phyloP scores from a whole-genome alignment of 1,140 invertebrate species.

The Ostrea denselamellosa region DNA sequence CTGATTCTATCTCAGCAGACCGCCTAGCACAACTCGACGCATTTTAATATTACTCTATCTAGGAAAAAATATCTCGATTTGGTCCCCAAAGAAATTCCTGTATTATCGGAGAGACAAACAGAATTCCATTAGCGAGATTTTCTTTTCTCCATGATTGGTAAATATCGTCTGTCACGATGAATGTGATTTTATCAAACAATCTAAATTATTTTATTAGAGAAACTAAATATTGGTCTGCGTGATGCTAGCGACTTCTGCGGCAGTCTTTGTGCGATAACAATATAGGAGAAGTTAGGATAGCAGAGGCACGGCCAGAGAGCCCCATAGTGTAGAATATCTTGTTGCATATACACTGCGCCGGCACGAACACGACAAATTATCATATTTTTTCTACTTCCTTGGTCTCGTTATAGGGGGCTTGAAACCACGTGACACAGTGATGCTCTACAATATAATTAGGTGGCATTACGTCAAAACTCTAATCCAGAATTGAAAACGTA shows the following conservation, averaged over 20 bases:
- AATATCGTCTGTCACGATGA: slow-evolving; percentile 19
- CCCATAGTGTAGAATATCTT: background rate
- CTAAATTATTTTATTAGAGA: slow-evolving; percentile 40
- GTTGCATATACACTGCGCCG: background rate
- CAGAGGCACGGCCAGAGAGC: background rate
- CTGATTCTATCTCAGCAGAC: background rate
- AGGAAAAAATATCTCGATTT: slow-evolving; percentile 16
- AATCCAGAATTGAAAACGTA: too few relatives aligned
- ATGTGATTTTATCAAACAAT: slow-evolving; percentile 27
- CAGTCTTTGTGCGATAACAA: slow-evolving; percentile 29
- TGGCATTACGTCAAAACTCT: too few relatives aligned
- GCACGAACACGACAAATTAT: background rate
- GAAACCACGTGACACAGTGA: too few relatives aligned
- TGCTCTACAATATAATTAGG: too few relatives aligned
- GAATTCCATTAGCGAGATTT: slow-evolving; percentile 36
- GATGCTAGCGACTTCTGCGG: slow-evolving; percentile 1
- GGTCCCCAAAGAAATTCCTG: slow-evolving; percentile 16
- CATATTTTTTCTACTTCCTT: too few relatives aligned
- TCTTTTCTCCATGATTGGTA: slow-evolving; percentile 21
- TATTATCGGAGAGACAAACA: slow-evolving; percentile 6
- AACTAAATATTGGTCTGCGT: slow-evolving; percentile 36
- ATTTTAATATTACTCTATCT: slow-evolving; percentile 11
- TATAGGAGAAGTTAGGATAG: background rate
- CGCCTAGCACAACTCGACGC: background rate
- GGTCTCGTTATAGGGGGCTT: too few relatives aligned